A percentile compares a stretch with the other conserved stretches of the same genome.
Conservation (phyloP, 37 sponge, comb jelly and placozoan genomes). For the Chondrosia reniformis region DNA sequence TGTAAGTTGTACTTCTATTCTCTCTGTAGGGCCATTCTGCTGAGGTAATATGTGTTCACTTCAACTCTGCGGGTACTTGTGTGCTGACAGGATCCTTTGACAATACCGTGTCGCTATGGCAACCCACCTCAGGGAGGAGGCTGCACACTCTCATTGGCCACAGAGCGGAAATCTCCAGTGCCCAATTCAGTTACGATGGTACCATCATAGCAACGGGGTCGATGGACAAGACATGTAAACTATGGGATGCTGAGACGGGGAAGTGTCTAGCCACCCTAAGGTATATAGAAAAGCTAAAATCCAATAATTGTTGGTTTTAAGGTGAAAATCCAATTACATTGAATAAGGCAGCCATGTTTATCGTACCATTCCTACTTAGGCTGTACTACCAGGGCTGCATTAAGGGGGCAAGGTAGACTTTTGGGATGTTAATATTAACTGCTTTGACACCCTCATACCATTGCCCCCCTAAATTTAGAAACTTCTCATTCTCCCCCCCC, state of each 20-base stretch:
- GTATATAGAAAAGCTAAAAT: constrained; percentile 25
- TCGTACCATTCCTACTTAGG: no score
- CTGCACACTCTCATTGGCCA: constrained; percentile 81
- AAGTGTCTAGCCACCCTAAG: constrained; percentile 66
- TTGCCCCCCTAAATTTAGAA: no score
- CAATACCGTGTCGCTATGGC: constrained; percentile 90
- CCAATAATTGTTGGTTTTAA: no score
- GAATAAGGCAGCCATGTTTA: no score
- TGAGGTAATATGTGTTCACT: constrained; percentile 87
- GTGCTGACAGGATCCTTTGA: constrained; percentile 94
- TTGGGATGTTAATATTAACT: no score
- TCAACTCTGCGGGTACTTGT: constrained; percentile 72
- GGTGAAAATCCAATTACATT: no score
- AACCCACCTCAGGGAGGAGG: constrained; percentile 72
- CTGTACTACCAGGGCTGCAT: no score
- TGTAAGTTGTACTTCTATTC: not conserved
- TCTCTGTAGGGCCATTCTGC: constrained; percentile 86
- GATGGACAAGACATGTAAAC: constrained; percentile 94
- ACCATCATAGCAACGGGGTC: constrained; percentile 87
- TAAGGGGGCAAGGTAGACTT: no score
- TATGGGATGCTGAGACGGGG: constrained; percentile 82
- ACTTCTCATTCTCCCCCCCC: no score
- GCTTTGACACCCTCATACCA: no score
- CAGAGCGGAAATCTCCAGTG: constrained; percentile 89
- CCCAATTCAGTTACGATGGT: constrained; percentile 77